Evolutionary conservation across 1,140 invertebrate genomes (phyloP).

Genomic region (Pogonognathellus flavescens): DNA sequence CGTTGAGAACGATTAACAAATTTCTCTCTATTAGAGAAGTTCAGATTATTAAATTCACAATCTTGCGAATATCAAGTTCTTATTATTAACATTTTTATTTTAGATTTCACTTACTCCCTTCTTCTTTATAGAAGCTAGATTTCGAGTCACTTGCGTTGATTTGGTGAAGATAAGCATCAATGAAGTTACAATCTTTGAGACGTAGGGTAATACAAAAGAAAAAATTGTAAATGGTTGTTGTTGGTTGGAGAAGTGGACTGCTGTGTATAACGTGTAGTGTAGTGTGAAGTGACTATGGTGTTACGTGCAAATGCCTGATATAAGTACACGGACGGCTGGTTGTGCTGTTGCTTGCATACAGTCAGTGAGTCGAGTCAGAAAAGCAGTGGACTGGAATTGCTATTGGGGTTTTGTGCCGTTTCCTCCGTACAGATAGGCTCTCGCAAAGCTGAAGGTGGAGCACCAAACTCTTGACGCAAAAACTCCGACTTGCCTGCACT

Average conservation of each 20-base stretch:
- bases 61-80: too few relatives aligned
- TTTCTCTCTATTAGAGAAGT: too few relatives aligned
- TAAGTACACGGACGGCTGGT: neutral
- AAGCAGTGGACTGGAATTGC: slow-evolving; percentile 43
- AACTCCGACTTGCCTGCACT: slow-evolving; percentile 45
- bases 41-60: too few relatives aligned
- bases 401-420: slow-evolving; percentile 50
- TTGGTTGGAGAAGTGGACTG: too few relatives aligned
- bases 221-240: too few relatives aligned
- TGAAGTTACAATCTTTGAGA: too few relatives aligned
- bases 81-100: too few relatives aligned
- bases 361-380: slow-evolving; percentile 29
- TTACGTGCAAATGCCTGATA: neutral
- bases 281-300: neutral
- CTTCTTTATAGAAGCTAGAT: too few relatives aligned
- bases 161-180: too few relatives aligned
- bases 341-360: neutral
- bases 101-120: too few relatives aligned
- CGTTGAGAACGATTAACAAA: slow-evolving; percentile 26
- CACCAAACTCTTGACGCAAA: slow-evolving; percentile 54
- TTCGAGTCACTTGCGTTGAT: too few relatives aligned
- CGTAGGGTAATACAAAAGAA: too few relatives aligned
- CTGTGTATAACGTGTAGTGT: neutral
- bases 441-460: slow-evolving; percentile 57
- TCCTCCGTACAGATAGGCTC: slow-evolving; percentile 56